These are phyloP conservation scores for Bellardia pandia DNA, from an alignment of 2,888 invertebrate species.

Conservation along the genomic window DNA sequence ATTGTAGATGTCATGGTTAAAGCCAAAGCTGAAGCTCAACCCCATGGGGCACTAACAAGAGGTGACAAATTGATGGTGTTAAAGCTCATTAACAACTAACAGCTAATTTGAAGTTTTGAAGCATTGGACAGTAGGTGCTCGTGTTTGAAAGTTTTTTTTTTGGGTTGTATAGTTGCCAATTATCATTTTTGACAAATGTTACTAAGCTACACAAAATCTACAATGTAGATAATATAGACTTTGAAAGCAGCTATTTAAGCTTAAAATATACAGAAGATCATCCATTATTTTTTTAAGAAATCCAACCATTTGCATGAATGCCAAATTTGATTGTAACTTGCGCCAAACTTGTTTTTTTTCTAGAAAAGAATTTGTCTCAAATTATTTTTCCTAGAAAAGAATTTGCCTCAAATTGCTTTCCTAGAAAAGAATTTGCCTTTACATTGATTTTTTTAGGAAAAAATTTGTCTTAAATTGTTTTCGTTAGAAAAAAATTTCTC, in stretches of 20 bases:
- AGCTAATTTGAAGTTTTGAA: conserved; percentile 51
- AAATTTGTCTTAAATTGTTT: too few species aligned
- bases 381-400: too few species aligned
- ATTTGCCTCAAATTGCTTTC: too few species aligned
- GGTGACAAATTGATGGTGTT: conserved; percentile 83
- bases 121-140: conserved; percentile 14
- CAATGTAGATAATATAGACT: not conserved
- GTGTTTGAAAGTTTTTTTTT: not conserved
- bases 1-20: conserved; percentile 27
- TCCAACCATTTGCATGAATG: too few species aligned
- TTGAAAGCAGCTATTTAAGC: not conserved
- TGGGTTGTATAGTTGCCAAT: conserved; percentile 73
- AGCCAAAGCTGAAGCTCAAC: conserved; percentile 42
- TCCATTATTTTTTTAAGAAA: too few species aligned
- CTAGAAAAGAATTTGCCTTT: too few species aligned
- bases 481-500: too few species aligned
- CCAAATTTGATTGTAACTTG: too few species aligned
- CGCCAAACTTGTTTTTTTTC: too few species aligned
- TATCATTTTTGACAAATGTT: conserved; percentile 74
- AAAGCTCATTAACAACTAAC: conserved; percentile 79
- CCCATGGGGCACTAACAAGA: conserved; percentile 79
- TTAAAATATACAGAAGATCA: too few species aligned
- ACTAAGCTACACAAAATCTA: not conserved
- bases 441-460: too few species aligned
- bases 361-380: too few species aligned